Evolutionary conservation across 1,140 invertebrate genomes (phyloP), one percentile per base, ranked within the genome.

Genomic region (Heliconius melpomene): DNA sequence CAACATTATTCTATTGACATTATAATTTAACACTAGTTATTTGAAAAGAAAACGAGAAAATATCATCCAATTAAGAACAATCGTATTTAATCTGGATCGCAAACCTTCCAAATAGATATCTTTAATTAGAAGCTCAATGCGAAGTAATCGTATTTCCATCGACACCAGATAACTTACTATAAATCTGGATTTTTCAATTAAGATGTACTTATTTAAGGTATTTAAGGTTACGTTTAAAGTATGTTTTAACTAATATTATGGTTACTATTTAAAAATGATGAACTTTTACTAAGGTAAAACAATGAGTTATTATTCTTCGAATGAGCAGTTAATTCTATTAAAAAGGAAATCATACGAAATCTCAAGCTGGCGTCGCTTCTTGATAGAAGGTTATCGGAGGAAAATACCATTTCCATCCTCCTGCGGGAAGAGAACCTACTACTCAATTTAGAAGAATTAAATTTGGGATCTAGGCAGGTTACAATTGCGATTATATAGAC

Each of bases 91-190:
- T 78, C 32, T 50, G 7, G 52, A 57, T 72, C 70, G 71, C 52
- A 78, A 78, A 78, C 77, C 71, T 29, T 23, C 77, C 46, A 78
- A 72, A 78, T 54, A 72, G 77, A 78, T 77, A 66, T 76, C 76
- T 80, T 80, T 80, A 83, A 83, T 83, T 83, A 83, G 75, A 75
- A 75, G 66, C 72, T 74, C 79, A 57, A 78, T 71, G 73, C 75
- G 38, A 77, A 50, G 74, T 80, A 76, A 83, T 78, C 76, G 79
- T 60, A 40, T 80, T 79, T 78, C 79, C 74, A 83, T 78, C 76
- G 82, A 76, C 79, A 83, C 79, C 79, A 76, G 82, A 83, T 83
- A 83, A 76, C 57, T 79, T 60, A 26, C 77, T 78, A 79, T 79
- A 78, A 78, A 78, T 78, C 77, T 57, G 36, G 71, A 54, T 73